These are phyloP conservation scores for Remorina albescens DNA, from an alignment of 2,797 vertebrate species.

Conservation along the genomic window DNA sequence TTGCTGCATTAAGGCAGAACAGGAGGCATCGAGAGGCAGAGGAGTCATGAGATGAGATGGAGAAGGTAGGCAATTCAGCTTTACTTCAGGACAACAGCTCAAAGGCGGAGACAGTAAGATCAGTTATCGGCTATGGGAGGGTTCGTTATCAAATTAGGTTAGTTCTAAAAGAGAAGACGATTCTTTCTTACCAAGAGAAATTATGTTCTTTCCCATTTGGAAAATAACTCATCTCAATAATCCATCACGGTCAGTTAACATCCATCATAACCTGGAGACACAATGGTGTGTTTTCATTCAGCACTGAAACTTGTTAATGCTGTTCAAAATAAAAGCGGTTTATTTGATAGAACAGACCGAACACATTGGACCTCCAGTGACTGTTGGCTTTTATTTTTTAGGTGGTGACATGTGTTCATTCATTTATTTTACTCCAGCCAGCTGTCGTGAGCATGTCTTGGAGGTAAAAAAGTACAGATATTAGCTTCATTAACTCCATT, in stretches of 20 bases:
- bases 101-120: constrained; percentile 6
- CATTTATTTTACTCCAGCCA: not conserved
- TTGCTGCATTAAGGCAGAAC: constrained; percentile 72
- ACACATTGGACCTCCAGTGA: no score
- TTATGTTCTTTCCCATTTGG: constrained; percentile 16
- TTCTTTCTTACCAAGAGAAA: constrained; percentile 9
- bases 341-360: not conserved
- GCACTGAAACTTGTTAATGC: not conserved
- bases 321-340: no score
- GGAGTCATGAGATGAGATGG: constrained; percentile 47
- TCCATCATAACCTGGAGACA: not conserved
- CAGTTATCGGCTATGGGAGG: constrained; percentile 11
- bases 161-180: constrained; percentile 5
- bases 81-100: constrained; percentile 42
- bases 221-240: not conserved
- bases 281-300: not conserved
- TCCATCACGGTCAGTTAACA: not conserved
- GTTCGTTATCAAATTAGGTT: constrained; percentile 18
- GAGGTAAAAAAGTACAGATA: no score
- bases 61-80: constrained; percentile 48
- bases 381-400: no score
- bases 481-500: no score
- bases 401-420: not conserved
- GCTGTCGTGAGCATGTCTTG: not conserved
- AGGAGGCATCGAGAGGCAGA: constrained; percentile 59